Evolutionary conservation across 2,888 invertebrate species (phyloP), one percentile per base, ranked within the genome.

Genomic region (Ormyrus rosae): DNA sequence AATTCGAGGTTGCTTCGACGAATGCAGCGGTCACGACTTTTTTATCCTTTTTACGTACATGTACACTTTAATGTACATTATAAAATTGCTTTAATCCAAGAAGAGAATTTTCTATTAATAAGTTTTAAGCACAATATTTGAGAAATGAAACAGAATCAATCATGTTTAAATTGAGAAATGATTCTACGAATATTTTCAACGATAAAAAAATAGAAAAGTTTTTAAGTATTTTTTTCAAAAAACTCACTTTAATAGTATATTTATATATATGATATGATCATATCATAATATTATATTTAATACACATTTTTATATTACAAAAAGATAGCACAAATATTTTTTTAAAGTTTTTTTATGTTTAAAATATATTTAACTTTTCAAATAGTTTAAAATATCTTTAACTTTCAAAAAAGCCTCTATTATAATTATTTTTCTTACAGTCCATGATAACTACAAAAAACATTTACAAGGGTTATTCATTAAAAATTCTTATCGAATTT

Each of bases 1-100:
- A 90, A 89, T 89, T 86, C 87, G 83, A 86, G 86, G 86, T 88
- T 82, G 85, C 84, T 81, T 78, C 85, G 88, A 88, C 87, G 85
- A 87, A 88, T 86, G 86, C 86, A 86, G 85, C 87, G 86, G 82
- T 88, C 86, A 86, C 76, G 85, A 84, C 81, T 55, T 65, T 56
- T 5, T 65, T 69, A 46, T 72, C 50, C 45, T 65, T 34, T 53
- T 56, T 46, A 46, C 19, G 58, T 78, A 71, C 53, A 78, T 50
- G 58, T 78, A 8, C 13, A 55, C 63, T 34, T 34, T 34, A 34
- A 65, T 65, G 70, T 71, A 73, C 73, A 81, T 73, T 19, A 56
- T 61, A 77, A 74, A 45, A 70, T 71, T 70, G 48, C 48, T 71
- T 58, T 58, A 63, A 61, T 73, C 60, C 69, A 51, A 8, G 10